Evolutionary conservation across 1,140 invertebrate species (phyloP), one percentile per base, ranked within the genome.

Genomic region (Drosophila aff.): DNA sequence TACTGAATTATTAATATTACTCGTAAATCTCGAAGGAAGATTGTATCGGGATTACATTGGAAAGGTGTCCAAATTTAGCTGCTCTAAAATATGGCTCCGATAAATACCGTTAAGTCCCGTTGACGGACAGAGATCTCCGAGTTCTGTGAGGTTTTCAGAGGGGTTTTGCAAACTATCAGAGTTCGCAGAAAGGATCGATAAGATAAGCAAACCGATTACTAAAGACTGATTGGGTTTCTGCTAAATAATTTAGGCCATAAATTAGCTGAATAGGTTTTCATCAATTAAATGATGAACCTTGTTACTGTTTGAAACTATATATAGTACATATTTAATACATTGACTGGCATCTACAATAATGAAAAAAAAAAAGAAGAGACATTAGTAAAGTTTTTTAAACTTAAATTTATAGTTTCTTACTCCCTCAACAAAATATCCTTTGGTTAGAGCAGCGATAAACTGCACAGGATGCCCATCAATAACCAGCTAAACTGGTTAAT

Each of bases 121-220:
- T 72, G 67, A 73, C 41, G 13, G 69, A 40, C 66, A 23, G 66
- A 60, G 52, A 59, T 58, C 49, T n/a, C 9, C 36, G 38, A 7
- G 18, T 59, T 8, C 1, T 33, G 1, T 33, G n/a, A 23, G 5
- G 13, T 53, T 55, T 55, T 62, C 18, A 62, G 3, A 47, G 71
- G 68, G 73, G 31, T 65, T 76, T 76, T 50, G 46, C 23, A 21
- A 57, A 26, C 33, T 76, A 50, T 75, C 60, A 52, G 28, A 16
- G 21, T 76, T 75, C 50, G 15, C 43, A 58, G 26, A 58, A 71
- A 33, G 16, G 16, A 58, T 38, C 16, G 68, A 72, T 72, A 71
- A 71, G 69, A 72, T 1, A 47, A 47, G 46, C 23, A 47, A 47
- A 23, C 4, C n/a, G n/a, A 44, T 44, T 50, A 41, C 66, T 36